These are phyloP conservation scores for Saccostrea cuccullata DNA, from an alignment of 1,140 invertebrate species.

Conservation along the genomic window DNA sequence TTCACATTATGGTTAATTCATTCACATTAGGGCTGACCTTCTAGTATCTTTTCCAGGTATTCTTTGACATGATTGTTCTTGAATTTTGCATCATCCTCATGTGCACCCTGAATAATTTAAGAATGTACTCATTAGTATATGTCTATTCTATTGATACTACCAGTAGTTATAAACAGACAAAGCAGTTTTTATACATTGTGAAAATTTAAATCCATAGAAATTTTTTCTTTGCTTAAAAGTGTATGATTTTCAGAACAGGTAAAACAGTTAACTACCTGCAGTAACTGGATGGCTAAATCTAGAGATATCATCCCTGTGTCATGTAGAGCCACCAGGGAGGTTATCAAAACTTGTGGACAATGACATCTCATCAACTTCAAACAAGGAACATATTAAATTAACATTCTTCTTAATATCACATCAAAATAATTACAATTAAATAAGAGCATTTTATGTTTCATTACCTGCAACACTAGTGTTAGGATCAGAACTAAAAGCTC, in stretches of 20 bases:
- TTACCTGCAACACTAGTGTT: no score
- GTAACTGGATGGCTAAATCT: constrained; percentile 56
- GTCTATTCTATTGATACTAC: not conserved
- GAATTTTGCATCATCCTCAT: not conserved
- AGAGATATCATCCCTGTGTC: constrained; percentile 56
- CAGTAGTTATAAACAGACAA: not conserved
- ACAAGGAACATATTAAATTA: constrained; percentile 2
- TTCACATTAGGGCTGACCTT: not conserved
- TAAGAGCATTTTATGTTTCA: no score
- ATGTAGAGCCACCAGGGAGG: constrained; percentile 52
- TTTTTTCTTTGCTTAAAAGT: not conserved
- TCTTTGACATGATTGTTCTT: constrained; percentile 38
- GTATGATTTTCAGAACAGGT: not conserved
- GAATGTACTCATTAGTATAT: not conserved
- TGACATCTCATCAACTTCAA: constrained; percentile 58
- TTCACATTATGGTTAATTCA: no score
- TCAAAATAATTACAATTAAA: no score
- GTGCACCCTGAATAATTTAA: not conserved
- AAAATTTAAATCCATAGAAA: not conserved
- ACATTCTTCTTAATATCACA: no score
- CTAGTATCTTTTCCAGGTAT: constrained; percentile 15
- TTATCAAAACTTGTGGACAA: constrained; percentile 48
- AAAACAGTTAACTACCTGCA: constrained; percentile 49
- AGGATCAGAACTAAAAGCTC: no score
- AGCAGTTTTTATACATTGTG: not conserved